Conservation (phyloP, 2,113 vertebrate species). For the Mormyrus lacerda region DNA sequence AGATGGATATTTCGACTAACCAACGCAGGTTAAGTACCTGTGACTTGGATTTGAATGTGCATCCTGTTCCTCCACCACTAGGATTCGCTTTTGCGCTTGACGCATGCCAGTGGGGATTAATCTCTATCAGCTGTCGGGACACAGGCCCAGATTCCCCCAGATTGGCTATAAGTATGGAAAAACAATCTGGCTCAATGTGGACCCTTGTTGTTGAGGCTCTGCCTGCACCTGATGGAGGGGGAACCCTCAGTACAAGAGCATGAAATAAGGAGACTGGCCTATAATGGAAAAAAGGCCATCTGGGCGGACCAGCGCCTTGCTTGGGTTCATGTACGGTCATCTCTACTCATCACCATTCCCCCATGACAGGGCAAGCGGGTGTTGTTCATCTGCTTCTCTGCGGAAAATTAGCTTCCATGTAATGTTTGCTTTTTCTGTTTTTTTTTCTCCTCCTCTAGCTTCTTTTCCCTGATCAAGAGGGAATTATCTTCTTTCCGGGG, state of each 20-base stretch:
- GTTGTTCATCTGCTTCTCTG: not conserved
- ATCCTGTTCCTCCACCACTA: not conserved
- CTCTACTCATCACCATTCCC: not conserved
- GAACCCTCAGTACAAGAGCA: not conserved
- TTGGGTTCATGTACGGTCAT: not conserved
- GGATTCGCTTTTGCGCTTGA: not conserved
- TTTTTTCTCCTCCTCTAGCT: not conserved
- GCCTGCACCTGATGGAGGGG: not conserved
- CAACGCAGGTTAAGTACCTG: not conserved
- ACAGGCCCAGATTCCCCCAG: not conserved
- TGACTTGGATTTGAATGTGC: not conserved
- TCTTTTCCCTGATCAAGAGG: slow-evolving; percentile 19
- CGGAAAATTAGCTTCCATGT: not conserved
- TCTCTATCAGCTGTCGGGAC: not conserved
- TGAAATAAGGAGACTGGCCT: not conserved
- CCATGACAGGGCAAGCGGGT: not conserved
- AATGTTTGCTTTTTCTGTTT: slow-evolving; percentile 3
- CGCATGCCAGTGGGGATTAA: not conserved
- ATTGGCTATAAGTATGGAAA: not conserved
- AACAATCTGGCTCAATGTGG: not conserved
- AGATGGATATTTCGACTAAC: not conserved
- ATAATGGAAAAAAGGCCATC: not conserved
- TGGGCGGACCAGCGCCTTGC: not conserved
- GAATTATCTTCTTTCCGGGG: slow-evolving; percentile 19
- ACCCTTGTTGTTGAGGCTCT: not conserved